These are phyloP conservation scores for Lucilia cuprina DNA, from an alignment of 1,140 invertebrate genomes.

Conservation along the genomic window DNA sequence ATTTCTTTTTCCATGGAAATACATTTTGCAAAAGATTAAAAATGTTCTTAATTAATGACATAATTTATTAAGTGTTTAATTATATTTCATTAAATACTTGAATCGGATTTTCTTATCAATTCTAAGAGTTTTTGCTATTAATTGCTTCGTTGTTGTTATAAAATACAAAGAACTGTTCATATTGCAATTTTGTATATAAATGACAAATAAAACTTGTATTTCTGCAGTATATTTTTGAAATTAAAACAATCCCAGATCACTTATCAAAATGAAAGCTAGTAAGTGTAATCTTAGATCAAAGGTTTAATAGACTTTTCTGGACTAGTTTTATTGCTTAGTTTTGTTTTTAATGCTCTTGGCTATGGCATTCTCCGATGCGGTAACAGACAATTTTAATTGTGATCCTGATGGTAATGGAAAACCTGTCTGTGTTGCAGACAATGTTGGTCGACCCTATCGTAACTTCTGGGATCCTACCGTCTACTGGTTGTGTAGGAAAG, in stretches of 20 bases:
- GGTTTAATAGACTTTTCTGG: neutral
- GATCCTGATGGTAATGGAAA: constrained; percentile 33
- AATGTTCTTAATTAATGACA: too few species aligned
- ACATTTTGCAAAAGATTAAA: too few species aligned
- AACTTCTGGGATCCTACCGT: constrained; percentile 39
- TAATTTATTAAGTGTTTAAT: too few species aligned
- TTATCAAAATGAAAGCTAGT: neutral
- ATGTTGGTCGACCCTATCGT: constrained; percentile 16
- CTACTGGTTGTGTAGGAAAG: constrained; percentile 23
- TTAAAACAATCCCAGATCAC: neutral
- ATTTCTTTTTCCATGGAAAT: too few species aligned
- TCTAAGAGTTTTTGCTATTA: too few species aligned
- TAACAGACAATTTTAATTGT: neutral
- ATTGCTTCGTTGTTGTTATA: too few species aligned
- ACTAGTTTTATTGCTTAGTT: constrained; percentile 2
- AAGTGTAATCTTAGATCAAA: neutral
- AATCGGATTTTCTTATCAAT: too few species aligned
- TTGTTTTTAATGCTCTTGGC: constrained; percentile 20
- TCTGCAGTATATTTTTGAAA: too few species aligned
- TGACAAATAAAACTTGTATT: too few species aligned
- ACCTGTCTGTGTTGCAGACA: neutral
- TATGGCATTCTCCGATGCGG: neutral
- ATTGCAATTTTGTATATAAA: too few species aligned
- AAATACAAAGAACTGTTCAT: too few species aligned
- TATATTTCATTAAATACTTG: too few species aligned